phyloP scores from a whole-genome alignment of 2,797 vertebrate genomes.

The Lophotriccus pileatus region DNA sequence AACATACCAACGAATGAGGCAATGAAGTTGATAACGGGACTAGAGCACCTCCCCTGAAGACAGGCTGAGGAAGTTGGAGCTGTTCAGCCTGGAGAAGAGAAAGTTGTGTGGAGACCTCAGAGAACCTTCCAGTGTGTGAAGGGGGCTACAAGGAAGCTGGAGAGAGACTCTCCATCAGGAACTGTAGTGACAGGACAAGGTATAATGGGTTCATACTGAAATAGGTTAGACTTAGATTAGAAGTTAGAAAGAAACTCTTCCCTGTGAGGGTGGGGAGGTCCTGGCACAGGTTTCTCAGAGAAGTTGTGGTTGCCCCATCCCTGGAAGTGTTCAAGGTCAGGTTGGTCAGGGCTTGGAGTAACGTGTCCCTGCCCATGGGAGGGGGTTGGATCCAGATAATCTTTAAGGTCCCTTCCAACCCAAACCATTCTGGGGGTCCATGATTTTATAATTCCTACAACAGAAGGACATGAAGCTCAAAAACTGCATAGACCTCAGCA shows the following conservation, averaged over 20 bases:
- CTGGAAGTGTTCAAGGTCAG: neutral
- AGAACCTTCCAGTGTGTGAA: neutral
- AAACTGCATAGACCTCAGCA: neutral
- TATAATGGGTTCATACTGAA: neutral
- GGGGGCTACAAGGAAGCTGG: neutral
- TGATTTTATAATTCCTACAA: neutral
- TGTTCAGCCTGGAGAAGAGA: neutral
- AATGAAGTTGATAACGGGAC: neutral
- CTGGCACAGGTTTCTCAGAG: neutral
- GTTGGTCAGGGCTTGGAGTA: fast-evolving
- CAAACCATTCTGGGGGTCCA: neutral
- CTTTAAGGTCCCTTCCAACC: neutral
- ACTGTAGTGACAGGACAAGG: neutral
- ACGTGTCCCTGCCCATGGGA: neutral
- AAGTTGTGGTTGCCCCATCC: neutral
- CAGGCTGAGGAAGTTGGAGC: neutral
- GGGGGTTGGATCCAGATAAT: fast-evolving
- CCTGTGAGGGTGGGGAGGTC: neutral
- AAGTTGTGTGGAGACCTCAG: neutral
- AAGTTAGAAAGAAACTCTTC: neutral
- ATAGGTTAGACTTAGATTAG: neutral
- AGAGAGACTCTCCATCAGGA: neutral
- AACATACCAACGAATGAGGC: neutral
- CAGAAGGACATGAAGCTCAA: neutral
- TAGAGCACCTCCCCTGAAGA: neutral